These are phyloP conservation scores for Ceyx margarethae DNA, from an alignment of 2,113 vertebrate genomes.

Conservation along the genomic window DNA sequence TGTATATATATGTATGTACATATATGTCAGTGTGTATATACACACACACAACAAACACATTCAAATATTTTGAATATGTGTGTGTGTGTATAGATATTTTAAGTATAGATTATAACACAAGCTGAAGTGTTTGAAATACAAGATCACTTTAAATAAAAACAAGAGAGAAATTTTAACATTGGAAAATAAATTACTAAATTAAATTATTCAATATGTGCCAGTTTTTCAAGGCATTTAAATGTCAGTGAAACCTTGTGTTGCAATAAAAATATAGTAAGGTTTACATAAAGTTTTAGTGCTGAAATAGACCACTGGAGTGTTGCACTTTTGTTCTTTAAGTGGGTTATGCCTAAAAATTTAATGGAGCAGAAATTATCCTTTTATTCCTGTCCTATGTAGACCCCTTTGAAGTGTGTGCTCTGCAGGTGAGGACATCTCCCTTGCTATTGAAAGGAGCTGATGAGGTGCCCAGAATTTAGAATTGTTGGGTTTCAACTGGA, in stretches of 20 bases:
- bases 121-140: not conserved
- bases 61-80: not conserved
- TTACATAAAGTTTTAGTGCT: not conserved
- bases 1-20: not conserved
- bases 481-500: not conserved
- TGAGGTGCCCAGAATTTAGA: not conserved
- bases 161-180: not conserved
- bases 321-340: not conserved
- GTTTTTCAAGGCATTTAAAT: not conserved
- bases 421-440: not conserved
- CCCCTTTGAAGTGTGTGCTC: not conserved
- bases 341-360: not conserved
- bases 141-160: not conserved
- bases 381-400: not conserved
- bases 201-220: not conserved
- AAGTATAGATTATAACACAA: not conserved
- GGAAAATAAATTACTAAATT: not conserved
- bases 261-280: not conserved
- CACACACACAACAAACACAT: not conserved
- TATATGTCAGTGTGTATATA: not conserved
- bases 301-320: not conserved
- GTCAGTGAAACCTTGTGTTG: not conserved
- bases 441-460: not conserved
- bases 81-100: not conserved
- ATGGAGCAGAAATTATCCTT: not conserved